Evolutionary conservation across 2,113 vertebrate species (phyloP), one percentile per base, ranked within the genome.

Genomic region (Sialia sialis): DNA sequence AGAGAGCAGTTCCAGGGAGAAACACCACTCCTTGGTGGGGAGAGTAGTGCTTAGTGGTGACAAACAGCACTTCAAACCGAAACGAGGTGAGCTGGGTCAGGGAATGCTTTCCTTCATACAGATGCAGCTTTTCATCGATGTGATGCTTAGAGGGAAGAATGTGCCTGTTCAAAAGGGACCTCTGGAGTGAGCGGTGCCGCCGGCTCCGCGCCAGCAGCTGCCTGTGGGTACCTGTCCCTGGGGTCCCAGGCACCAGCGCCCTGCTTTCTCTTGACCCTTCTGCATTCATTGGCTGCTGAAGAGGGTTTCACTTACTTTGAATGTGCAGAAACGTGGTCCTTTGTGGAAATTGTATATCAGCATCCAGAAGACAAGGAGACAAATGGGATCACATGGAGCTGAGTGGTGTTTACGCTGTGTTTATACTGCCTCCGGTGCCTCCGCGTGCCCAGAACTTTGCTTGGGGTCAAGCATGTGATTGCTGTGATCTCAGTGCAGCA

Each of bases 31-130:
- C 43, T 51, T 85, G 94, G 88, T 70, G 86, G 88, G 91, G 84
- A 92, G 88, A 94, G 90, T 17, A 95, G 93, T 80, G 83, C 93
- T 95, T 74, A 76, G 80, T 73, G 91, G 85, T 73, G 92, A 75
- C 89, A 95, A 96, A 93, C 92, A 85, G 80, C 87, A 75, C 96
- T 96, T 93, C 80, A 95, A 19, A 78, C 66, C 21, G 39, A 89
- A 87, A 92, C 6, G 82, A 78, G 56, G 56, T 59, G 68, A 72
- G 89, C 43, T 60, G 79, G 94, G 89, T 91, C 96, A 91, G 73
- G 56, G 51, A 63, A 67, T 11, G 60, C 78, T 94, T 94, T 81
- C 72, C 82, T 87, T 74, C 69, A 38, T 6, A 51, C 52, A 80
- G 79, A 83, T 2, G 2, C 48, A 93, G 62, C 60, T 85, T 83